A percentile compares a stretch with the other conserved stretches of the same genome.
Conservation (phyloP, 2,888 invertebrate species). For the Ormyrus thymus region DNA sequence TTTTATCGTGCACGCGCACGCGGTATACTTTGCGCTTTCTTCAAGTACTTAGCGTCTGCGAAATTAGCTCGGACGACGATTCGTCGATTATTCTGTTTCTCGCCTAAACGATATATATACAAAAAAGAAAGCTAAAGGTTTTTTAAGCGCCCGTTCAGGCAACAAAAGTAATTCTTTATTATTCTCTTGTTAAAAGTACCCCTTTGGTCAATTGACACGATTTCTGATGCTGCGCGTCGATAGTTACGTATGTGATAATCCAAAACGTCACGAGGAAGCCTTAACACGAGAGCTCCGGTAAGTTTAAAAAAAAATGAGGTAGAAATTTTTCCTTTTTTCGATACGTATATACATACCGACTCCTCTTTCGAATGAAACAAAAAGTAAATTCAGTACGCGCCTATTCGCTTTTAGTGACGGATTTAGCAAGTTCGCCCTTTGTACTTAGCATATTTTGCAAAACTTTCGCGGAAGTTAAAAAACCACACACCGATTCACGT, state of each 20-base stretch:
- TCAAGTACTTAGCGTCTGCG: constrained; percentile 22
- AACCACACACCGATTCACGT: constrained; percentile 21
- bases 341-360: not conserved
- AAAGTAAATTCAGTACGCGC: not conserved
- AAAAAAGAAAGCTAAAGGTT: not conserved
- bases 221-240: constrained; percentile 36
- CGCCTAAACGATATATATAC: not conserved
- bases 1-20: constrained; percentile 30
- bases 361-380: not conserved
- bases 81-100: not conserved
- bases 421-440: constrained; percentile 26
- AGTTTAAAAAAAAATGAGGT: no score
- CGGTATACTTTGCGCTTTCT: constrained; percentile 23
- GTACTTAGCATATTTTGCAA: constrained; percentile 23
- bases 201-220: constrained; percentile 44
- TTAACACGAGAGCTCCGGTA: constrained; percentile 5
- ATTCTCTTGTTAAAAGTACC: constrained; percentile 30
- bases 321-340: no score
- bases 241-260: constrained; percentile 32
- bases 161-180: not conserved
- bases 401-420: not conserved
- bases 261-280: constrained; percentile 44
- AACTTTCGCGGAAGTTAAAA: constrained; percentile 14
- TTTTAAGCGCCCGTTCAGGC: constrained; percentile 16
- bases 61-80: not conserved